These are phyloP conservation scores for Anoplius nigerrimus DNA, from an alignment of 2,888 invertebrate genomes.

Conservation along the genomic window DNA sequence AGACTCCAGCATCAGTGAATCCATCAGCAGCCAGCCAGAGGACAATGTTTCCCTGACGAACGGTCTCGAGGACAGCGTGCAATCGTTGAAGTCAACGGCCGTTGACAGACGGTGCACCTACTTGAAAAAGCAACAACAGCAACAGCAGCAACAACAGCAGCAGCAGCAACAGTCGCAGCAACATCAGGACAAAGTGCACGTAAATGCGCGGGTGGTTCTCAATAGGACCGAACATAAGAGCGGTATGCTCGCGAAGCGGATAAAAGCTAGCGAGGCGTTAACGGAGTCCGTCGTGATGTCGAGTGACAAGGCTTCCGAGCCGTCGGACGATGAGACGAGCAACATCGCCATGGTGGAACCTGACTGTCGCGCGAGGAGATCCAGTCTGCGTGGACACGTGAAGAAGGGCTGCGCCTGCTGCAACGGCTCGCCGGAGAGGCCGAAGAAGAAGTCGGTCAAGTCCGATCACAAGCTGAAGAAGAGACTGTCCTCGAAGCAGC, in stretches of 20 bases:
- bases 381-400: conserved; percentile 78
- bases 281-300: conserved; percentile 60
- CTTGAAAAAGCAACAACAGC: conserved; percentile 55
- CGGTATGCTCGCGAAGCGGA: conserved; percentile 58
- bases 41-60: conserved; percentile 61
- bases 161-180: too few relatives aligned
- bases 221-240: conserved; percentile 65
- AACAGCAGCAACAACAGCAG: conserved; percentile 18
- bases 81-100: conserved; percentile 46
- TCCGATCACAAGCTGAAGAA: conserved; percentile 68
- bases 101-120: conserved; percentile 59
- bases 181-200: conserved; percentile 59
- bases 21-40: conserved; percentile 66
- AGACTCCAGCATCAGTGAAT: conserved; percentile 65
- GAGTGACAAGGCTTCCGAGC: conserved; percentile 66
- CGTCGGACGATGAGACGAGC: conserved; percentile 67
- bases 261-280: conserved; percentile 58
- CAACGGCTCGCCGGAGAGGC: conserved; percentile 78
- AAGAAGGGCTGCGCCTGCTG: conserved; percentile 81
- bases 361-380: conserved; percentile 68
- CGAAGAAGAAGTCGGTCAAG: conserved; percentile 75
- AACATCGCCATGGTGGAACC: conserved; percentile 61
- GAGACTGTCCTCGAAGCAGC: conserved; percentile 64
- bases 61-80: conserved; percentile 62
- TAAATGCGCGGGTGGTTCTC: conserved; percentile 65